A percentile compares a stretch with the other conserved stretches of the same genome.
Evolutionary conservation across 2,888 invertebrate genomes (phyloP).

Genomic region (Nomada ruficornis): DNA sequence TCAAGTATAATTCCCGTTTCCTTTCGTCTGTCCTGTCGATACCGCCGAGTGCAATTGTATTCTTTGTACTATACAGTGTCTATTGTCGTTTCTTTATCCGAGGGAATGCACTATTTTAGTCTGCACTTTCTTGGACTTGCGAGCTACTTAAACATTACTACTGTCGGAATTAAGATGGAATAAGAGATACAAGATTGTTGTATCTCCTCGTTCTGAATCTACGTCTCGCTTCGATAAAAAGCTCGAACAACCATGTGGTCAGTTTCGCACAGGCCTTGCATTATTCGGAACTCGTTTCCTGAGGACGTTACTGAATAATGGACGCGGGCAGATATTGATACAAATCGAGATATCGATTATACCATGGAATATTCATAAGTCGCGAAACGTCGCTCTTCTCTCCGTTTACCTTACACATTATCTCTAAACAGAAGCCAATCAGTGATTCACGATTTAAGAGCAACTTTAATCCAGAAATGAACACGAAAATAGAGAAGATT

Average conservation of each 20-base stretch:
- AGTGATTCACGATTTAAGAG: neutral
- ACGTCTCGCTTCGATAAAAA: constrained; percentile 6
- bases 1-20: constrained; percentile 3
- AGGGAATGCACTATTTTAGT: neutral
- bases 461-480: neutral
- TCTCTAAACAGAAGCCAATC: neutral
- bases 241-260: constrained; percentile 26
- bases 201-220: neutral
- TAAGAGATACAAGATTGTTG: neutral
- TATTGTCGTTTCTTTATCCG: neutral
- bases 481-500: too few species aligned
- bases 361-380: constrained; percentile 40
- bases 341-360: constrained; percentile 41
- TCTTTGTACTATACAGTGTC: too few species aligned
- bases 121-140: neutral
- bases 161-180: neutral
- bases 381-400: neutral
- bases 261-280: constrained; percentile 44
- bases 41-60: neutral
- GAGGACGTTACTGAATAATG: constrained; percentile 54
- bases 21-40: neutral
- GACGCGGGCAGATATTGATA: constrained; percentile 34
- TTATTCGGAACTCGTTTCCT: constrained; percentile 40
- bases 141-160: neutral
- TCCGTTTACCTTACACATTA: neutral